A percentile compares a stretch with the other conserved stretches of the same genome.
phyloP scores from a whole-genome alignment of 1,140 invertebrate genomes.

The Trissolcus basalis region DNA sequence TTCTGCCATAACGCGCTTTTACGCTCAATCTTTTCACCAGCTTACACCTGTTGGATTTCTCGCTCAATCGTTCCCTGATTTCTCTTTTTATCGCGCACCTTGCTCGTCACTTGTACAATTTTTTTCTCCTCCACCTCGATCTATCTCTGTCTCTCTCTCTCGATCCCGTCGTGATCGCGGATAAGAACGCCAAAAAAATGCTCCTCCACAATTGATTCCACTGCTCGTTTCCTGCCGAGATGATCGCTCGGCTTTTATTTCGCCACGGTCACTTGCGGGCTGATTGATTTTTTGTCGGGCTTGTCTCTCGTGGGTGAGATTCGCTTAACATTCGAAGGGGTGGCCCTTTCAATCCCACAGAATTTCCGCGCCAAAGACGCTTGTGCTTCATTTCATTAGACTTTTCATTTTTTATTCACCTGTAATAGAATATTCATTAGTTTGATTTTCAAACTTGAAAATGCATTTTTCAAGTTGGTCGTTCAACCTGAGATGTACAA shows the following conservation, averaged over 20 bases:
- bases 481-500: too few relatives aligned
- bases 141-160: slow-evolving; percentile 23
- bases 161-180: slow-evolving; percentile 15
- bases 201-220: slow-evolving; percentile 10
- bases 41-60: slow-evolving; percentile 75
- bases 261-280: slow-evolving; percentile 14
- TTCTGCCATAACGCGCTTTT: slow-evolving; percentile 63
- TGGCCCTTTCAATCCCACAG: not conserved
- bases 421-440: too few relatives aligned
- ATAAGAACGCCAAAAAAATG: slow-evolving; percentile 15
- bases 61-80: slow-evolving; percentile 61
- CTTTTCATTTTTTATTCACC: too few relatives aligned
- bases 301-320: not conserved
- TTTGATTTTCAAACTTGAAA: too few relatives aligned
- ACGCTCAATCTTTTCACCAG: slow-evolving; percentile 69
- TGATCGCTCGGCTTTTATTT: slow-evolving; percentile 2
- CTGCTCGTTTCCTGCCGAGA: slow-evolving; percentile 2
- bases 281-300: slow-evolving; percentile 19
- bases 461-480: too few relatives aligned
- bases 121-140: not conserved
- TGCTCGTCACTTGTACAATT: slow-evolving; percentile 30
- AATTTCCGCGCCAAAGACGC: not conserved
- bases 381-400: not conserved
- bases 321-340: not conserved
- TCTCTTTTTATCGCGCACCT: slow-evolving; percentile 44